Conservation (phyloP, 2,888 invertebrate species). For the Conchocele bisecta region DNA sequence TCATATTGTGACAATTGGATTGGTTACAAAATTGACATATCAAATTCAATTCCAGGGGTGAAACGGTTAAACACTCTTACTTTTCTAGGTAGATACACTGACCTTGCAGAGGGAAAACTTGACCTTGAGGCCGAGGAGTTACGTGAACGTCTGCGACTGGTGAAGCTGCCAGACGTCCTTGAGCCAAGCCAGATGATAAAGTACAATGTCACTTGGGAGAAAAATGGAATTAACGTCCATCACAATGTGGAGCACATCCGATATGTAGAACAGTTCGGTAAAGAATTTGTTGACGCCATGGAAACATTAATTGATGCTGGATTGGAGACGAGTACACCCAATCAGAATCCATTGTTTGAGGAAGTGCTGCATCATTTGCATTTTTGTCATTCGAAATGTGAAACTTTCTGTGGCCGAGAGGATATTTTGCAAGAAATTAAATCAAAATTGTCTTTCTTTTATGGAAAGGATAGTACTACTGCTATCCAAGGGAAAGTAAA, state of each 20-base stretch:
- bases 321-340: constrained; percentile 8
- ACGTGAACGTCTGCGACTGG: constrained; percentile 58
- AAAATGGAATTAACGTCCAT: constrained; percentile 45
- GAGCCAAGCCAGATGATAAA: constrained; percentile 48
- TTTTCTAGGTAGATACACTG: constrained; percentile 66
- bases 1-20: too few relatives aligned
- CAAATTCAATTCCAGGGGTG: too few relatives aligned
- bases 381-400: constrained; percentile 55
- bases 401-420: constrained; percentile 67
- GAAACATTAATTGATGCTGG: constrained; percentile 62
- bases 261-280: constrained; percentile 65
- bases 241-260: constrained; percentile 31
- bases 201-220: constrained; percentile 65
- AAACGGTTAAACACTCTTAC: too few relatives aligned
- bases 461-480: neutral
- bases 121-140: constrained; percentile 66
- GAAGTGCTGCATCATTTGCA: constrained; percentile 70
- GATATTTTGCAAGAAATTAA: constrained; percentile 48
- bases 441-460: constrained; percentile 19
- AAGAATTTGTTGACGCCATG: constrained; percentile 60
- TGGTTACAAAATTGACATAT: too few relatives aligned
- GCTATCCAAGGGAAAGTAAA: too few relatives aligned
- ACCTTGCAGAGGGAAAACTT: constrained; percentile 58
- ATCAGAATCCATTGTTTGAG: constrained; percentile 56
- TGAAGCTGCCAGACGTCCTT: constrained; percentile 54